A percentile compares a stretch with the other conserved stretches of the same genome.
phyloP scores from a whole-genome alignment of 1,140 invertebrate species.

The Calosoma granatense region DNA sequence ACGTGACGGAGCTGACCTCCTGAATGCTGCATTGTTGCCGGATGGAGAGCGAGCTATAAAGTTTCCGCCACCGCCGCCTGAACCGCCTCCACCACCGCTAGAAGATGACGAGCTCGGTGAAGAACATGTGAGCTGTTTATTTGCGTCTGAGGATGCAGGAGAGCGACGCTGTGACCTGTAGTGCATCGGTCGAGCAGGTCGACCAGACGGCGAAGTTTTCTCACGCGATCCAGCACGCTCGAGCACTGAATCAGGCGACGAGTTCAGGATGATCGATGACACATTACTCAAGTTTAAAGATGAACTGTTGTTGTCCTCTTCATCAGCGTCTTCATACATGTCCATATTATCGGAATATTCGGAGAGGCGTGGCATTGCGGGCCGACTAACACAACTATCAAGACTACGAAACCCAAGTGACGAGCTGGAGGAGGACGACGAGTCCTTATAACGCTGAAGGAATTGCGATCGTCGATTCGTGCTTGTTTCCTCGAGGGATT shows the following conservation, averaged over 20 bases:
- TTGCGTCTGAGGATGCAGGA: constrained; percentile 35
- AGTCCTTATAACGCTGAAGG: constrained; percentile 40
- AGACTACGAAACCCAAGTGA: constrained; percentile 46
- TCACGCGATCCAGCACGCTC: constrained; percentile 24
- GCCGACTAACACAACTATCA: constrained; percentile 38
- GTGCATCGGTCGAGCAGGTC: constrained; percentile 23
- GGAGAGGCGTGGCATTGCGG: constrained; percentile 41
- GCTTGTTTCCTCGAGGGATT: constrained; percentile 44
- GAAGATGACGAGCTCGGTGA: constrained; percentile 39
- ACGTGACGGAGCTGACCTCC: constrained; percentile 25
- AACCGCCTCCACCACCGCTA: constrained; percentile 32
- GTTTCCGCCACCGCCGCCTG: constrained; percentile 30
- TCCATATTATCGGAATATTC: constrained; percentile 48
- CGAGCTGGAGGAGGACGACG: constrained; percentile 42
- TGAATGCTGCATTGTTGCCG: constrained; percentile 29
- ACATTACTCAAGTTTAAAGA: constrained; percentile 33
- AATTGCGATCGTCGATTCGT: constrained; percentile 39
- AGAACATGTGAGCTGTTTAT: constrained; percentile 34
- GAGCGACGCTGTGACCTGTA: constrained; percentile 36
- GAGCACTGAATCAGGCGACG: constrained; percentile 30
- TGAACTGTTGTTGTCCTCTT: constrained; percentile 41
- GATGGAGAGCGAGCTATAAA: constrained; percentile 29
- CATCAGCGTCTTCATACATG: constrained; percentile 45
- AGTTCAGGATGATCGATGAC: constrained; percentile 24
- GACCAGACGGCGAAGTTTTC: constrained; percentile 36